These are phyloP conservation scores for Panagrolaimus sp. DNA, from an alignment of 1,140 invertebrate species.

Conservation along the genomic window DNA sequence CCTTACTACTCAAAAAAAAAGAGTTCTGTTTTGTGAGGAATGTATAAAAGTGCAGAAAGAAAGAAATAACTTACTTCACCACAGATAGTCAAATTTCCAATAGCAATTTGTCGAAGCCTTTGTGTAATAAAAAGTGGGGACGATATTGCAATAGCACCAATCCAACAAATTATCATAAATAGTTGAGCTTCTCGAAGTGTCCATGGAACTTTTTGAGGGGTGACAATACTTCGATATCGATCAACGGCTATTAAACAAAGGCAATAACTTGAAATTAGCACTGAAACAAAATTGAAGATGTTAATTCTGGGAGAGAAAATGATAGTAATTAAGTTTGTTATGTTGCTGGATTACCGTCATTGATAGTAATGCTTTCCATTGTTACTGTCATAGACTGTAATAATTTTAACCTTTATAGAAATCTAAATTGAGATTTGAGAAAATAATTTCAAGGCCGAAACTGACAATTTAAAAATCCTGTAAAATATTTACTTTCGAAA, in stretches of 20 bases:
- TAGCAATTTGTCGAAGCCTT: constrained; percentile 43
- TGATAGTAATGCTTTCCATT: too few relatives aligned
- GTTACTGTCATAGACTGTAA: too few relatives aligned
- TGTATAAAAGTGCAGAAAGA: background rate
- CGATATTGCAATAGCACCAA: constrained; percentile 44
- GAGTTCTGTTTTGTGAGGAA: too few relatives aligned
- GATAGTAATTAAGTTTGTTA: too few relatives aligned
- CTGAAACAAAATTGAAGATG: constrained; percentile 30
- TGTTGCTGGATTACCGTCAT: too few relatives aligned
- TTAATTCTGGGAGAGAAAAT: too few relatives aligned
- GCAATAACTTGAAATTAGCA: constrained; percentile 57
- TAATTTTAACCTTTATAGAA: too few relatives aligned
- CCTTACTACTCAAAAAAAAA: too few relatives aligned
- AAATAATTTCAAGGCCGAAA: too few relatives aligned
- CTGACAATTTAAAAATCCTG: too few relatives aligned
- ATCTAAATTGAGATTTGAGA: too few relatives aligned
- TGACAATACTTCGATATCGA: constrained; percentile 54
- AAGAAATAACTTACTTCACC: constrained; percentile 37
- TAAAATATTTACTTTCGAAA: too few relatives aligned
- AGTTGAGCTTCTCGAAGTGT: constrained; percentile 48
- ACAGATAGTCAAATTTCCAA: constrained; percentile 50
- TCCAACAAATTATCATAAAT: constrained; percentile 43
- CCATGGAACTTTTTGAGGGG: constrained; percentile 55
- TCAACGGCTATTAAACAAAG: constrained; percentile 56
- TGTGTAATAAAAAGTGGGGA: constrained; percentile 52